Evolutionary conservation across 2,888 invertebrate genomes (phyloP).

Genomic region (Physocephala rufipes): DNA sequence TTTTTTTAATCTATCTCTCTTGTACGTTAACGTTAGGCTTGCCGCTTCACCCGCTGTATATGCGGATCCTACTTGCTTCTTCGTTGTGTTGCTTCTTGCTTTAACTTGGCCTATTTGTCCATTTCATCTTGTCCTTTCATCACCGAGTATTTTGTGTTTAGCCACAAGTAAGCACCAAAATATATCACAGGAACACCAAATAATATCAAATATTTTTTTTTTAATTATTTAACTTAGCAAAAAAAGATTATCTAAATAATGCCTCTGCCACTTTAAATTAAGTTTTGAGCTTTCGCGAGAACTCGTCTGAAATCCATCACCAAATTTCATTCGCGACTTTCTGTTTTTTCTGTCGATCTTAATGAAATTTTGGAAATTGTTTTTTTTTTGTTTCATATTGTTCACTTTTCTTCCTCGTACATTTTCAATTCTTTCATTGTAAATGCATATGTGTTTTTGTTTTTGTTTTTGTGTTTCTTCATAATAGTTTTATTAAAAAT

Average conservation of each 20-base stretch:
- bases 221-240: too few relatives aligned
- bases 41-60: constrained; percentile 50
- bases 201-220: too few relatives aligned
- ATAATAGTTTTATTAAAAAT: too few relatives aligned
- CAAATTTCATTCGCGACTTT: constrained; percentile 50
- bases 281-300: constrained; percentile 54
- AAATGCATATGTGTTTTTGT: not conserved
- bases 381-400: constrained; percentile 37
- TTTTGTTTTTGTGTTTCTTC: not conserved
- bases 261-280: constrained; percentile 9
- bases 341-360: not conserved
- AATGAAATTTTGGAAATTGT: constrained; percentile 8
- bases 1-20: constrained; percentile 47
- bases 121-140: constrained; percentile 6
- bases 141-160: too few relatives aligned
- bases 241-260: not conserved
- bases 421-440: not conserved
- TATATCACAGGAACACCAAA: too few relatives aligned
- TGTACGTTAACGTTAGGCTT: constrained; percentile 56
- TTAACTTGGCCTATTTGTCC: too few relatives aligned
- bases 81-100: not conserved
- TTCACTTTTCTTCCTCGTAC: constrained; percentile 31
- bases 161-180: too few relatives aligned
- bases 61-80: not conserved
- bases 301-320: constrained; percentile 57